Base-by-base conservation (phyloP, 2,888 invertebrate species). In the Oligia latruncula region DNA sequence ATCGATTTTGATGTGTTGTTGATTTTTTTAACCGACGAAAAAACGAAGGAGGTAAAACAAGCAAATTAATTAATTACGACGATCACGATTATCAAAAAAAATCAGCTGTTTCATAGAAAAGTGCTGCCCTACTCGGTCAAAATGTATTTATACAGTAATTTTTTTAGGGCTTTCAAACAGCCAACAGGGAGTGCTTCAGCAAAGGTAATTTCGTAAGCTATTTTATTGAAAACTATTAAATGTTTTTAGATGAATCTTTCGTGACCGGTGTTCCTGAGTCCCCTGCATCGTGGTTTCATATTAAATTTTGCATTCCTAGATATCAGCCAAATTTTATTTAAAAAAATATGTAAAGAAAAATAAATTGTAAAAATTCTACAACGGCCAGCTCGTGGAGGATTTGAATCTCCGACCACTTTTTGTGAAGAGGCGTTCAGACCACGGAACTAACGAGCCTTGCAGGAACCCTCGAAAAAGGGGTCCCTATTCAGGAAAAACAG, bases 1-100 rank as follows among this genome's bases (percentile, higher is more conserved):
- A 71, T 52, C 43, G 62, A 81, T 62, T 70, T 52, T 40, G 23
- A 62, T 52, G 35, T 58, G 5, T n/a, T 65, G 13, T 35, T 46
- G 5, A 1, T 9, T 23, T 49, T 29, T 29, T 29, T 29, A 29
- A 29, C 29, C 29, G 29, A 29, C 29, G 29, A 29, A 29, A 29
- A 29, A 29, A 29, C 29, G 29, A 1, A 29, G 29, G 29, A 29
- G 29, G 29, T 29, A 29, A 29, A 29, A 29, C 1, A 29, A 29
- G 29, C 29, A 29, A 29, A 29, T 29, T 29, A 29, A 29, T 29
- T 29, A 29, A 29, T 29, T 29, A 29, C 29, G 29, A 29, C 29
- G 29, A 29, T 1, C 29, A 29, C 49, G 15, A 15, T 49, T 49
- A 49, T 15, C 15, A 49, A 49, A 49, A 49, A 49, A 49, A 49